Evolutionary conservation across 1,140 invertebrate species (phyloP), one percentile per base, ranked within the genome.

Genomic region (Drosophila kohkoa): DNA sequence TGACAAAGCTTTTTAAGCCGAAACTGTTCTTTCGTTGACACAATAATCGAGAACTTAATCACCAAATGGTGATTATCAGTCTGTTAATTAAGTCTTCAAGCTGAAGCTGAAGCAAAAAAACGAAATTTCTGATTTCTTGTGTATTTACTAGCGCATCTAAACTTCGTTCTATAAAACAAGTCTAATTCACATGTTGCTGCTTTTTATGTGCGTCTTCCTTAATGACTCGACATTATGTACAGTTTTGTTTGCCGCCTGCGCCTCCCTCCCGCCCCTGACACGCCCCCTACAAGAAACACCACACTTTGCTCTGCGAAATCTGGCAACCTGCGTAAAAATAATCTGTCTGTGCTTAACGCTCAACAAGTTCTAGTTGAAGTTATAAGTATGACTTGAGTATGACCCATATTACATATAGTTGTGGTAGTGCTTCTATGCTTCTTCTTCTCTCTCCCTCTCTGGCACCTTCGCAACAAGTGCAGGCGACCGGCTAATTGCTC

Each of bases 161-260:
- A 51, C 59, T 64, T 79, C 80, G 81, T 70, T 60, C 41, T 70
- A 66, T 77, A 57, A 43, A 46, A 11, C 20, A 48, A 43, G 46
- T 45, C 45, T 65, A 49, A 48, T 62, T 70, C 60, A 62, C 20
- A 25, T 25, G 20, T 25, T 70, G 49, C 74, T 43, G 41, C 41
- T 43, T 67, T 67, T 46, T 48, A 46, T 25, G 3, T 54, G 67
- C 67, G 16, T 48, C 49, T 77, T 75, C 71, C 75, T 69, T 81
- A 86, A 86, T 86, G 82, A 86, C 78, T 86, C 67, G 75, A 78
- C 81, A 85, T 68, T 62, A 41, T 49, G 49, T n/a, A 46, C 32
- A 41, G 54, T 38, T 25, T 25, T 25, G 20, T 25, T 25, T 20
- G 20, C 20, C 20, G 20, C 20, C 20, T 16, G 32, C 35, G 15